A percentile compares a stretch with the other conserved stretches of the same genome.
Evolutionary conservation across 1,140 invertebrate species (phyloP).

Genomic region (Cotesia vestalis): DNA sequence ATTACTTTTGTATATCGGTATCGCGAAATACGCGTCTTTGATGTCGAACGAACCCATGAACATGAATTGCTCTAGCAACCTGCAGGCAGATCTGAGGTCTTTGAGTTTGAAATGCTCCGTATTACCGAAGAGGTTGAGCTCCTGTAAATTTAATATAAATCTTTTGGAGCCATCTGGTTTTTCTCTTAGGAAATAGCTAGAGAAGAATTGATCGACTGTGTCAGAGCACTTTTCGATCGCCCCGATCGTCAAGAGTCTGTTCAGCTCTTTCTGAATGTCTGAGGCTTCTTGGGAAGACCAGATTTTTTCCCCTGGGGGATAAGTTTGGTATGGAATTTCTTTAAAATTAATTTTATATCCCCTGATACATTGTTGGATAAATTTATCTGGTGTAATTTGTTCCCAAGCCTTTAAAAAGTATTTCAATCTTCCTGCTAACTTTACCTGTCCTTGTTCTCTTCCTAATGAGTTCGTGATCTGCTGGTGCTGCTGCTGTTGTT

Average conservation of each 20-base stretch:
- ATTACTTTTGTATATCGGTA: neutral
- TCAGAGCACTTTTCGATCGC: neutral
- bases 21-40: conserved; percentile 1
- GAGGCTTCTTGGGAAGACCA: conserved; percentile 1
- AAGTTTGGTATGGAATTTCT: neutral
- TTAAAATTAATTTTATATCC: conserved; percentile 17
- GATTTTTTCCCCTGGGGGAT: neutral
- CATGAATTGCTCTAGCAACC: neutral
- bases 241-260: neutral
- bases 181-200: conserved; percentile 14
- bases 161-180: conserved; percentile 21
- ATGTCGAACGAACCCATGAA: neutral
- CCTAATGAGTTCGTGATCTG: conserved; percentile 50
- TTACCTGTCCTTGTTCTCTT: neutral
- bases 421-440: neutral
- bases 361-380: conserved; percentile 18
- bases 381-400: conserved; percentile 14
- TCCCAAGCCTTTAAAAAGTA: conserved; percentile 12
- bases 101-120: conserved; percentile 25
- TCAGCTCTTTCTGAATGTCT: neutral
- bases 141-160: conserved; percentile 26
- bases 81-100: conserved; percentile 19
- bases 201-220: conserved; percentile 11
- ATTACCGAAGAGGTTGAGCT: conserved; percentile 12
- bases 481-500: neutral